Conservation (phyloP, 1,140 invertebrate genomes). For the Calycopis cecrops region DNA sequence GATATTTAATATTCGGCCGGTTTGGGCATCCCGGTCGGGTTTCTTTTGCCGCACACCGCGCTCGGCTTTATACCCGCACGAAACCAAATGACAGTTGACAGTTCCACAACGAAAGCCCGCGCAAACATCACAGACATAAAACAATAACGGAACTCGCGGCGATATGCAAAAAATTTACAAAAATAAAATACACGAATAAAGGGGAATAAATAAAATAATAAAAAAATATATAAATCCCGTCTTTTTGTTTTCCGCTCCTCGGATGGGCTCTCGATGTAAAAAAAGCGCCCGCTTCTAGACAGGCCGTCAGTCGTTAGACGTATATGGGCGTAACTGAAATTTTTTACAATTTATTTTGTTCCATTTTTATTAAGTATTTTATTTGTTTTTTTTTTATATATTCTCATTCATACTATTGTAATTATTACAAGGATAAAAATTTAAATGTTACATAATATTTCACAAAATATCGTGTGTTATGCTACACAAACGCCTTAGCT, state of each 20-base stretch:
- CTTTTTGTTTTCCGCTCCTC: constrained; percentile 70
- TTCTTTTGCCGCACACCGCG: constrained; percentile 31
- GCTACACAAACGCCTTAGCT: too few relatives aligned
- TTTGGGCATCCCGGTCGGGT: constrained; percentile 24
- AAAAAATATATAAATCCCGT: constrained; percentile 74
- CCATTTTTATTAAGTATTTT: too few relatives aligned
- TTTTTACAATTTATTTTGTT: constrained; percentile 14
- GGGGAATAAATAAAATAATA: constrained; percentile 72
- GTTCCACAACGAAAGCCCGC: constrained; percentile 44
- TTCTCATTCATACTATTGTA: background rate
- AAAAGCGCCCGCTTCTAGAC: constrained; percentile 72
- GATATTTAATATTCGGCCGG: constrained; percentile 8
- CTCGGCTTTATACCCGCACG: constrained; percentile 19
- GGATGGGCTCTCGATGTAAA: constrained; percentile 67
- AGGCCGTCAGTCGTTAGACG: constrained; percentile 40
- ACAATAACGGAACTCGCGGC: constrained; percentile 43
- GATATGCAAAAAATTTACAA: constrained; percentile 66
- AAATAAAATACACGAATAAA: constrained; percentile 68
- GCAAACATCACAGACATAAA: constrained; percentile 37
- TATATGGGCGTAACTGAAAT: constrained; percentile 32
- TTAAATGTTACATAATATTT: too few relatives aligned
- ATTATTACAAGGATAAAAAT: too few relatives aligned
- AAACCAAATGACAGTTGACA: constrained; percentile 47
- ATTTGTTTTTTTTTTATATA: background rate
- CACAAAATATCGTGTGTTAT: too few relatives aligned